Evolutionary conservation across 2,797 vertebrate species (phyloP), one percentile per base, ranked within the genome.

Genomic region (Brachyalestes nurse): DNA sequence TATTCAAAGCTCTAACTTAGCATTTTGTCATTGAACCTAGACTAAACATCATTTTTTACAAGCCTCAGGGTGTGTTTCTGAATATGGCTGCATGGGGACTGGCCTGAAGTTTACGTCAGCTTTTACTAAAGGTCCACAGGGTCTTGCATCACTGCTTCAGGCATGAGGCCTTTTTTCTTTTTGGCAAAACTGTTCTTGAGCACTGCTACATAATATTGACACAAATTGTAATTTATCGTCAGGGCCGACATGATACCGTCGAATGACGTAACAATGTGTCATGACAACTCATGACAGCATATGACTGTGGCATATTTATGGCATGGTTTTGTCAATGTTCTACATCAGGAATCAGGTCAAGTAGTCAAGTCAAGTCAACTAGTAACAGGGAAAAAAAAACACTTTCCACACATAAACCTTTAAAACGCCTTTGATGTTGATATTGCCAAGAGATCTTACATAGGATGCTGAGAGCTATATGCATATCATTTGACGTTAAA

Each of bases 401-500:
- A 16, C 49, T 51, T 2, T 14, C 49, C 16, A 14, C 0, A 16
- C n/a, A 19, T 57, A 5, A 19, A 57, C 55, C 0, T 57, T 57
- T 57, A 14, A 51, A 58, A 57, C 66, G 72, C 16, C 49, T 21
- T 57, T 75, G 60, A 34, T 75, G 13, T 58, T 60, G 6, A 34
- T 60, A 28, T 55, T 53, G 38, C 28, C 57, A n/a, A 28, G 28
- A 3, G 28, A 1, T 28, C 2, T 34, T 40, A 7, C 28, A 57
- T n/a, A 55, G 2, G 34, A 0, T 34, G 75, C 70, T 21, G 55
- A 81, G 60, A 61, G 61, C 60, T 64, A 3, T 38, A 42, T 19
- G 19, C 51, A 47, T 51, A 51, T 40, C 14, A 16, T 5, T 21
- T 38, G 51, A 57, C 23, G 40, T 1, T 28, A 21, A 21, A 42